Conservation (phyloP, 1,140 invertebrate species). For the Armadillidium nasatum region DNA sequence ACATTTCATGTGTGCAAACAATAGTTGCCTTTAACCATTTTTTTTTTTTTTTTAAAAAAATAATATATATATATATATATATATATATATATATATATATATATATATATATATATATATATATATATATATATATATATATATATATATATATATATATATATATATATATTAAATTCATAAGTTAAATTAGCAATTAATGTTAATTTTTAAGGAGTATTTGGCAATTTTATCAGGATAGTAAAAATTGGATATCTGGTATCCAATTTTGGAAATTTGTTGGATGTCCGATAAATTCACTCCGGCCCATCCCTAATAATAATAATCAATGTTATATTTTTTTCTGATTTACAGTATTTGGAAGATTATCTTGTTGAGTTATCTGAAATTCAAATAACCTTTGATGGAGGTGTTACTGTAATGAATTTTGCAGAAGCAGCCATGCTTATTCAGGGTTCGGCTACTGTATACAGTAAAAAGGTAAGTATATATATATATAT, state of each 20-base stretch:
- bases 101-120: neutral
- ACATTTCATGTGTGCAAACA: no score
- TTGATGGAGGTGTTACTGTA: conserved; percentile 47
- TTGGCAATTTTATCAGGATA: neutral
- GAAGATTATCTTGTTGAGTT: conserved; percentile 44
- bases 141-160: conserved; percentile 9
- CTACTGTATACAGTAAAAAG: conserved; percentile 55
- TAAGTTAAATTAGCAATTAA: no score
- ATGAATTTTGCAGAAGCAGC: conserved; percentile 57
- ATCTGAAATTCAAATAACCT: conserved; percentile 36
- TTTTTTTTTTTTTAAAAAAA: no score
- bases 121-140: neutral
- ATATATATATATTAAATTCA: no score
- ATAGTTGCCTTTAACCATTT: no score
- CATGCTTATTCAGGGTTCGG: conserved; percentile 54
- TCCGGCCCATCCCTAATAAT: no score
- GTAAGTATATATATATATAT: conserved; percentile 45
- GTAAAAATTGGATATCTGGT: no score
- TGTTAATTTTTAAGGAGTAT: no score
- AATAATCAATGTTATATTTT: neutral
- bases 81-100: no score
- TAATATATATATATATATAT: no score
- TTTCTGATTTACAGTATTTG: conserved; percentile 42
- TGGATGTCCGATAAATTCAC: no score
- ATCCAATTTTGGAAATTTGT: no score